Evolutionary conservation across 2,888 invertebrate genomes (phyloP), one percentile per base, ranked within the genome.

Genomic region (Notodonta ziczac): DNA sequence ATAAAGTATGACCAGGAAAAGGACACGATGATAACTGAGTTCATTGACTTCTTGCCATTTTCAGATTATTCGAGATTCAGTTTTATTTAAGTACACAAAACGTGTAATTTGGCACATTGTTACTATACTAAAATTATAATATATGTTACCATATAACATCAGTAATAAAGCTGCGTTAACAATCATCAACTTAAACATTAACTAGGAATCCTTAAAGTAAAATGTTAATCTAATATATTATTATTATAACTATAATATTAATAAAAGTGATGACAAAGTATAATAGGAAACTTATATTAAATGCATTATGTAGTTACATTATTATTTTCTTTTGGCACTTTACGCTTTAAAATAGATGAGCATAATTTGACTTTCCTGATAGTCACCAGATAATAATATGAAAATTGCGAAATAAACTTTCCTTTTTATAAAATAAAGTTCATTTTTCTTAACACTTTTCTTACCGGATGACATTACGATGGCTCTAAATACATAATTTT

Each of bases 201-300:
- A 61, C 68, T 74, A 76, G 69, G 76, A 69, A 67, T 76, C 35
- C 66, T 72, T 74, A 76, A 66, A 67, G 56, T 72, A 66, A 69
- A 58, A 59, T 66, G 64, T 74, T 74, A 74, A 69, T 62, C 64
- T 63, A 35, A 56, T 24, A 24, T 24, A 24, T 42, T 67, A 54
- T 42, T 67, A 54, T 66, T 63, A 63, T 65, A 70, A 55, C 64
- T 69, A 66, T 56, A 63, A 64, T 73, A 56, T 67, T 65, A 69
- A 73, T 76, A 76, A 69, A 76, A 66, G 64, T 64, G 73, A 71
- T 66, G 65, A 76, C 65, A 72, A 76, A 73, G 59, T 13, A 65
- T 65, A 66, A 62, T 51, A 66, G 59, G 61, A 65, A 58, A 53
- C 59, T 68, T 69, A 74, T 56, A 14, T 58, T 53, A 64, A 63